Percentiles rank a stretch among this genome's conserved stretches.
These are phyloP conservation scores for Zapornia atra DNA, from an alignment of 2,113 vertebrate genomes.

Conservation along the genomic window DNA sequence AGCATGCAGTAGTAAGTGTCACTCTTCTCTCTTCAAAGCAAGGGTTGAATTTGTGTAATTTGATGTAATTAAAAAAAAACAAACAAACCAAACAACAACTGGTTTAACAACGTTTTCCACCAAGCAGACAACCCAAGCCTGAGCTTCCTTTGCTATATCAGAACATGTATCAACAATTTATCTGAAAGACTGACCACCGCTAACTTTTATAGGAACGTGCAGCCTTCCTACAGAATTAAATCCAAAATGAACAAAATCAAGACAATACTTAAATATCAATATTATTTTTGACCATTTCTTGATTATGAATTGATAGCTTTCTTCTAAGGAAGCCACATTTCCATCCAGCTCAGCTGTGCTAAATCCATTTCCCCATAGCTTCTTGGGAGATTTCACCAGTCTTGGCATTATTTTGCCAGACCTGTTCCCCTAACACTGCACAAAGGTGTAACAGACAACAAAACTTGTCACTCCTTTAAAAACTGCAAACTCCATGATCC, in stretches of 20 bases:
- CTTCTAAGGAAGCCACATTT: not conserved
- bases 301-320: not conserved
- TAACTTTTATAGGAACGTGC: not conserved
- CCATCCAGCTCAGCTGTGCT: not conserved
- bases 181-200: not conserved
- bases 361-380: not conserved
- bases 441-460: not conserved
- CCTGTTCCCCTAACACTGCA: not conserved
- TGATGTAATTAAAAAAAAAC: not conserved
- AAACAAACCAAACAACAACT: not conserved
- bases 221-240: not conserved
- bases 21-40: conserved; percentile 81
- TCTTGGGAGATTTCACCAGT: not conserved
- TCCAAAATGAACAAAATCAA: not conserved
- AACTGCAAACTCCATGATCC: not conserved
- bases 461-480: not conserved
- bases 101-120: not conserved
- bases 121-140: not conserved
- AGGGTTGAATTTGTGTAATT: not conserved
- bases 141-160: not conserved
- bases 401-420: not conserved
- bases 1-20: conserved; percentile 97
- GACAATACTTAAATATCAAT: not conserved
- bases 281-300: not conserved
- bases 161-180: not conserved